Evolutionary conservation across 2,888 invertebrate species (phyloP), one percentile per base, ranked within the genome.

Genomic region (Chrysolina americana): DNA sequence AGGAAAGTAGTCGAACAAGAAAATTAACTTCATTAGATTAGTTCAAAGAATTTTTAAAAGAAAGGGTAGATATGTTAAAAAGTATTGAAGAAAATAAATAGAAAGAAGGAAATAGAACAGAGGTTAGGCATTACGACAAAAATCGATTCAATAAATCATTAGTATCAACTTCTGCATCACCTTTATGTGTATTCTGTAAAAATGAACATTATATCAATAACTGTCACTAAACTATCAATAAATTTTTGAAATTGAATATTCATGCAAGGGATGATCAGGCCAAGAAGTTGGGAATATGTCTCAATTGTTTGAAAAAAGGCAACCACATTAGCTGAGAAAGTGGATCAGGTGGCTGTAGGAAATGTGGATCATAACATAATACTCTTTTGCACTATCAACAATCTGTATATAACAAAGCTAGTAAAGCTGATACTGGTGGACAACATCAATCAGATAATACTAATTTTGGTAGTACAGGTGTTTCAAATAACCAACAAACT

Each of bases 1-100:
- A 66, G n/a, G 69, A 69, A 44, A 10, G 41, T n/a, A 69, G 28
- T 28, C 62, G 44, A 10, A 68, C 56, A 23, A 23, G 21, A n/a
- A 28, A 59, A 59, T 41, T 68, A 59, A 41, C 56, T 19, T 19
- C 56, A 8, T 56, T 68, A 41, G 44, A 41, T 59, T n/a, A 53
- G 21, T 59, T 68, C 19, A 56, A 68, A 48, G 28, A 56, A n/a
- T 68, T 68, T 0, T 68, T 68, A 13, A 56, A 53, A 41, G 21
- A 59, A 15, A 68, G 56, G 17, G 41, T 68, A n/a, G 53, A 23
- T 15, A 59, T 17, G 11, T 50, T 56, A n/a, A 23, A 21, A 28
- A 28, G 44, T 13, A 21, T 44, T 47, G 44, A 44, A n/a, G 65
- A 21, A 10, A 48, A 23, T 47, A 68, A 68, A 6, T 19, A 28